Evolutionary conservation across 2,888 invertebrate species (phyloP).

Genomic region (Dusona sp.): DNA sequence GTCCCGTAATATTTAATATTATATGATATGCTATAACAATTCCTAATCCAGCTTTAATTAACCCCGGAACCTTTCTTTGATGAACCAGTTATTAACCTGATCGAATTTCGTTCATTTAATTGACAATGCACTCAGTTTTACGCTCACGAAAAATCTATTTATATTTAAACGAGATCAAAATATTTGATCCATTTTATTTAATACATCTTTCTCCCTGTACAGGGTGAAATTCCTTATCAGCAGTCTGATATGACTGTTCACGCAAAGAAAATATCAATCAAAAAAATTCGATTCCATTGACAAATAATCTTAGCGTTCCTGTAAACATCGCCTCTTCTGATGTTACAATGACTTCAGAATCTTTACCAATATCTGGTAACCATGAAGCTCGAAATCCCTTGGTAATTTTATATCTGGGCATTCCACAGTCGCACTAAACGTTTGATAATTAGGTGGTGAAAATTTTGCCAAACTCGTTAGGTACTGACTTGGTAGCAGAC

Average conservation of each 20-base stretch:
- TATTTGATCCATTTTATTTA: not conserved
- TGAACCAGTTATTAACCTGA: not conserved
- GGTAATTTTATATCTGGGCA: slow-evolving; percentile 2
- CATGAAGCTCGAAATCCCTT: not conserved
- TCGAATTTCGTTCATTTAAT: not conserved
- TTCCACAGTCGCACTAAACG: not conserved
- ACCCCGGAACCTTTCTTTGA: not conserved
- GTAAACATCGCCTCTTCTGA: no score
- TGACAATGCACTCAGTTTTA: not conserved
- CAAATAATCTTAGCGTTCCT: no score
- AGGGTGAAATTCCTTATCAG: not conserved
- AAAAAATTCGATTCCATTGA: no score
- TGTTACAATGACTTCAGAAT: no score
- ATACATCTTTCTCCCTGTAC: not conserved
- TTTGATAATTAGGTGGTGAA: slow-evolving; percentile 23
- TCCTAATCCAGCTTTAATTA: not conserved
- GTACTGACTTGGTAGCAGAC: not conserved
- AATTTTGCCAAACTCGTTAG: slow-evolving; percentile 19
- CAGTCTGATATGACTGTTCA: not conserved
- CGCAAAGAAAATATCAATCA: no score
- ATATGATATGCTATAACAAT: not conserved
- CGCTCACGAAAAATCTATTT: not conserved
- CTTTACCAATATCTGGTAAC: no score
- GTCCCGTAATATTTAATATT: not conserved
- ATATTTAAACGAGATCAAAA: not conserved